phyloP scores from a whole-genome alignment of 2,888 invertebrate species.

The Meteorus colon region DNA sequence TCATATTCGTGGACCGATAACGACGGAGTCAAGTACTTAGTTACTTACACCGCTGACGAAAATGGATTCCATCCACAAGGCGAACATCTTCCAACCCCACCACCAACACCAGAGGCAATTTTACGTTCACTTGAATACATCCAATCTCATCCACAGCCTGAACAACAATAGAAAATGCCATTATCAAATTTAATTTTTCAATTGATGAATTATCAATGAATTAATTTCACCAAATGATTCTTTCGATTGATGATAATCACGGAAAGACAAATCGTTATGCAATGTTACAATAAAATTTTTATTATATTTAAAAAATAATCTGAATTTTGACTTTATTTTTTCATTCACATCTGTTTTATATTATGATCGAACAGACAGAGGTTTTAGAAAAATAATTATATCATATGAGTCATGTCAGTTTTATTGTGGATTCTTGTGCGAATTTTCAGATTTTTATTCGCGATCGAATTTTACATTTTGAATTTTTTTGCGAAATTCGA shows the following conservation, averaged over 20 bases:
- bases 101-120: constrained; percentile 66
- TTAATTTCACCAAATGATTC: too few relatives aligned
- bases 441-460: too few relatives aligned
- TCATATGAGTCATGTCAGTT: too few relatives aligned
- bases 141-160: constrained; percentile 58
- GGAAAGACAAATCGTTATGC: not conserved
- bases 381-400: too few relatives aligned
- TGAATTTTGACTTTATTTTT: not conserved
- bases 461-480: too few relatives aligned
- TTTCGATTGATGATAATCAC: too few relatives aligned
- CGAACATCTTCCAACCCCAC: constrained; percentile 67
- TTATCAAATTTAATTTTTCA: constrained; percentile 1
- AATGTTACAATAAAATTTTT: constrained; percentile 25
- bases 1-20: constrained; percentile 68
- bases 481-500: too few relatives aligned
- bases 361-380: not conserved
- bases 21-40: constrained; percentile 67
- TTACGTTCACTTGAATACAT: constrained; percentile 63
- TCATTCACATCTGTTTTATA: not conserved
- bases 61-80: constrained; percentile 71
- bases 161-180: constrained; percentile 32
- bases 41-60: constrained; percentile 66
- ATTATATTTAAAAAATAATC: not conserved
- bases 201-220: too few relatives aligned
- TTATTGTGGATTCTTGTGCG: too few relatives aligned